Evolutionary conservation across 1,140 invertebrate species (phyloP), one percentile per base, ranked within the genome.

Genomic region (Papilio helenus): DNA sequence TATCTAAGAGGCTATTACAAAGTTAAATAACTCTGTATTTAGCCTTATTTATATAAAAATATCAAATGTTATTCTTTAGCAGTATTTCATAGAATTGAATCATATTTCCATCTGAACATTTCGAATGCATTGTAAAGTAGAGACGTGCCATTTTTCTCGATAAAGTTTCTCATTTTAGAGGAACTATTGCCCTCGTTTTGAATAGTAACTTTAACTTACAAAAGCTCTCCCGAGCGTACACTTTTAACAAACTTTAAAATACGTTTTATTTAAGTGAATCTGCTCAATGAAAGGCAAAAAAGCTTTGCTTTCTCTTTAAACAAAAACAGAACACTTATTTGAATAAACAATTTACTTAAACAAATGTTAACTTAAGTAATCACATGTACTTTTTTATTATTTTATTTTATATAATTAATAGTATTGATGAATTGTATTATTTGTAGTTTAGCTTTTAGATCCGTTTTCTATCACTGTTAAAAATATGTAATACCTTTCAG

Each of bases 171-270:
- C 61, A 68, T 68, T 68, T 68, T 68, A 68, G 61, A 68, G 14
- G 20, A 65, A 68, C 61, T 68, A 68, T 68, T 68, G 61, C 61
- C 61, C 61, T 68, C 61, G 61, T 68, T 68, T 68, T 68, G 61
- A 68, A 68, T 68, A 68, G 61, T 29, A 68, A 68, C 61, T 68
- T 68, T 29, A 68, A 68, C 26, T 68, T 68, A 68, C 61, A 68
- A 68, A 68, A 68, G 61, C 61, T 68, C 61, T 29, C 7, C 61
- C 58, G 58, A 61, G 58, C 58, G 58, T 34, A 68, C 61, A 68
- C n/a, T 68, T 68, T 68, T 68, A 68, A 68, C 61, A 29, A 68
- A 68, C 61, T 68, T 68, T 68, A 68, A 68, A 68, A 68, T 68
- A 68, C 23, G 61, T 12, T 68, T 29, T 68, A 29, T 68, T 68